These are phyloP conservation scores for Chrysaora quinquecirrha DNA, from an alignment of 30 jellyfish, hydroid and myxozoan species.

Conservation along the genomic window DNA sequence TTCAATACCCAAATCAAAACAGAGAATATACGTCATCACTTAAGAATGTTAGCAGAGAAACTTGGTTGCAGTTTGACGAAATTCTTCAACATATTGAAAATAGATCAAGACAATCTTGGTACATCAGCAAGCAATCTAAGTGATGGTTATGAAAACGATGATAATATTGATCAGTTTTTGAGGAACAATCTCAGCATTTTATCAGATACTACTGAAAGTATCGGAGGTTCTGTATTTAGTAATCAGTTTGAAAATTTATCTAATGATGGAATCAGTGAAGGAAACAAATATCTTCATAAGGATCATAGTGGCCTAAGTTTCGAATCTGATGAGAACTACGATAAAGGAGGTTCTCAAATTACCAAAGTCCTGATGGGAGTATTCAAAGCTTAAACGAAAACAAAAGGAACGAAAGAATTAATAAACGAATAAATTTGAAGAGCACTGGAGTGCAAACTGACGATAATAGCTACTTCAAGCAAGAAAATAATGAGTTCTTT, in stretches of 20 bases:
- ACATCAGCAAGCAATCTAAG: neutral
- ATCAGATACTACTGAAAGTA: neutral
- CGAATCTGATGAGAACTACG: neutral
- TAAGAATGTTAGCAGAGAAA: slow-evolving; percentile 18
- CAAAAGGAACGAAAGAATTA: too few species aligned
- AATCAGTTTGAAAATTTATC: neutral
- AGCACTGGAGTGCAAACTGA: neutral
- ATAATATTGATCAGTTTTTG: neutral
- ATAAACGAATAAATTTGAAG: neutral
- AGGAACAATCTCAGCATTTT: neutral
- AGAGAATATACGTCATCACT: slow-evolving; percentile 22
- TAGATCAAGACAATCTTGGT: neutral
- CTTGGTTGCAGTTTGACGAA: slow-evolving; percentile 9
- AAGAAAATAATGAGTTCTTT: too few species aligned
- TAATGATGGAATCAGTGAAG: neutral
- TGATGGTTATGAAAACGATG: neutral
- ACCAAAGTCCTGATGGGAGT: too few species aligned
- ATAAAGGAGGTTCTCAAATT: too few species aligned
- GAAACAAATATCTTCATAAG: neutral
- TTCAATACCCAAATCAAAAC: slow-evolving; percentile 25
- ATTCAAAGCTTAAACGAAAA: too few species aligned
- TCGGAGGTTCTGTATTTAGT: too few species aligned
- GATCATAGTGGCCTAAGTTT: neutral
- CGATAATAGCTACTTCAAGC: too few species aligned
- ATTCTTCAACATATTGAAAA: neutral